Base-by-base conservation (phyloP, 1,140 invertebrate genomes). In the Neotoxoptera formosana region DNA sequence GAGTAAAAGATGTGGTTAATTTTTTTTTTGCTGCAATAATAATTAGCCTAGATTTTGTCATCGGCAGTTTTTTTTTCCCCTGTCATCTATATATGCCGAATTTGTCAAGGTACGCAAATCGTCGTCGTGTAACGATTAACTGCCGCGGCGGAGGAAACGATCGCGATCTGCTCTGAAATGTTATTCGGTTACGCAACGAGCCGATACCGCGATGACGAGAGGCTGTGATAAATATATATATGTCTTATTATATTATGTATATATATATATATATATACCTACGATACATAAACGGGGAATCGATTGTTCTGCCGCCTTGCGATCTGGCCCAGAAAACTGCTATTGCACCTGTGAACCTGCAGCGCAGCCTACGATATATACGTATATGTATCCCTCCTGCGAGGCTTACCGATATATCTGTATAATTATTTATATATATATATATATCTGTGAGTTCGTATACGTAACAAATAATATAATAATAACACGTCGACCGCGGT, bases 41-140 rank as follows among this genome's bases (percentile, higher is more conserved):
- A 36, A 89, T 89, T 56, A 56, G 48, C 87, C 87, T 89, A 89
- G 48, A 89, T 89, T 89, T 89, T 89, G 48, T 89, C 48, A 36
- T 89, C 21, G 14, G 87, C 47, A 14, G 17, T 53, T 53, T 34
- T 89, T 53, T 89, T 36, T n/a, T n/a, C n/a, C n/a, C n/a, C n/a
- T n/a, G n/a, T n/a, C n/a, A n/a, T n/a, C 36, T 36, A 21, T 7
- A n/a, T 76, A 30, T 36, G 14, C 87, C 9, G 11, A 89, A 89
- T 89, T 89, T 56, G 87, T 56, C 87, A 53, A 36, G 87, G 48
- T 89, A 89, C 34, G 48, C 21, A 89, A 89, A 89, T 89, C 87
- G 53, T 89, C 87, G 53, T 89, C 87, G 87, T 89, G n/a, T 89
- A 89, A 89, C 48, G 87, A 89, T 89, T 89, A 56, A 56, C 30